These are phyloP conservation scores for Dasyurus viverrinus DNA, from an alignment of 2,113 vertebrate genomes.

Conservation along the genomic window DNA sequence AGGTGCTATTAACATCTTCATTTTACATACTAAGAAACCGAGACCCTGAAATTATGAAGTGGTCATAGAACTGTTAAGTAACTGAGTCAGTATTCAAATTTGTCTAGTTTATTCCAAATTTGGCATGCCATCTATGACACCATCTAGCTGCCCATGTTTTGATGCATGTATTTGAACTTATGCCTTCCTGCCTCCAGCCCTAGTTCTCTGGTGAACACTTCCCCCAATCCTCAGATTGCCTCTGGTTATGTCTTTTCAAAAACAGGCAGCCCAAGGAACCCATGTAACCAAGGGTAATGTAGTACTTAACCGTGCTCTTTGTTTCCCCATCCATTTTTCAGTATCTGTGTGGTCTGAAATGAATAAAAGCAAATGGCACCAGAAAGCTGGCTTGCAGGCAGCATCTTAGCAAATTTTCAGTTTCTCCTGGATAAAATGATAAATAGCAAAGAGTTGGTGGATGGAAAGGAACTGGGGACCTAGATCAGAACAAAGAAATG, in stretches of 20 bases:
- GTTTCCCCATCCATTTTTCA: background rate
- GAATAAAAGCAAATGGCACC: background rate
- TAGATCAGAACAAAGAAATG: background rate
- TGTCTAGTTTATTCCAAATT: background rate
- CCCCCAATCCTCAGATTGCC: background rate
- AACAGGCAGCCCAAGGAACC: background rate
- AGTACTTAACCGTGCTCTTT: background rate
- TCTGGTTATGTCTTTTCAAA: background rate
- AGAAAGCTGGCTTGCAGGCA: background rate
- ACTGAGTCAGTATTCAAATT: background rate
- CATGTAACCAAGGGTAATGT: background rate
- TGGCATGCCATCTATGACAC: background rate
- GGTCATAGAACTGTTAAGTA: background rate
- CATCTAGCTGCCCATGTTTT: background rate
- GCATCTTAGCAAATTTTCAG: background rate
- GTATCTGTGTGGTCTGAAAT: background rate
- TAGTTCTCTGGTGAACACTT: background rate
- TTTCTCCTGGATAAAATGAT: constrained; percentile 19
- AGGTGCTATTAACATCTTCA: too few species aligned
- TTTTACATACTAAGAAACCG: background rate
- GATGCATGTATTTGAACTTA: background rate
- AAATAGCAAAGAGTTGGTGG: background rate
- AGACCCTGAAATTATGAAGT: background rate
- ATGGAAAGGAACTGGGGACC: background rate
- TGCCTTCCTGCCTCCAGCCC: background rate